phyloP scores from a whole-genome alignment of 1,140 invertebrate species.

The Trigoniulus corallinus region DNA sequence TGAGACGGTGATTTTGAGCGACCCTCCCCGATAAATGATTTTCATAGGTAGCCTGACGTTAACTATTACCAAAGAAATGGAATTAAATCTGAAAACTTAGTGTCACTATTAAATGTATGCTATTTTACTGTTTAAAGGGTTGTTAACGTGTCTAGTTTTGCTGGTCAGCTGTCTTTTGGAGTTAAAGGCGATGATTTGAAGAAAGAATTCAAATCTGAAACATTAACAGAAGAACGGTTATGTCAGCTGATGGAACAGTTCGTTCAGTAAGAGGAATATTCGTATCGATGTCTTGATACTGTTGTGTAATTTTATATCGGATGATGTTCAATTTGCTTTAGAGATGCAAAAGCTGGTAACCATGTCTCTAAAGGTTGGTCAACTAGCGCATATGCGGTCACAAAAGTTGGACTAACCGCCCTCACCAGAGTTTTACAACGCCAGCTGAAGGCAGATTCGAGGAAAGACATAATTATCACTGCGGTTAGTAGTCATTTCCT shows the following conservation, averaged over 20 bases:
- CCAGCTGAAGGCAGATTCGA: slow-evolving; percentile 33
- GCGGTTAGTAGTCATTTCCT: slow-evolving; percentile 29
- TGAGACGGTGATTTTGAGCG: too few species aligned
- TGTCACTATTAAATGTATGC: too few species aligned
- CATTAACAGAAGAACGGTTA: slow-evolving; percentile 37
- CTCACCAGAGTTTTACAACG: slow-evolving; percentile 44
- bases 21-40: too few species aligned
- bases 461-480: slow-evolving; percentile 43
- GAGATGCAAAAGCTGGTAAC: background rate
- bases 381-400: slow-evolving; percentile 40
- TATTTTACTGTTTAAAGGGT: slow-evolving; percentile 30
- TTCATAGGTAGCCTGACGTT: too few species aligned
- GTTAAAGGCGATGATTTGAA: slow-evolving; percentile 23
- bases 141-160: slow-evolving; percentile 52
- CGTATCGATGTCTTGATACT: slow-evolving; percentile 4
- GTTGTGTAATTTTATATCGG: background rate
- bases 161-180: slow-evolving; percentile 23
- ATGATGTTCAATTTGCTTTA: background rate
- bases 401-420: slow-evolving; percentile 45
- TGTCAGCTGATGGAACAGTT: slow-evolving; percentile 43
- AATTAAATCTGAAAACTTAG: too few species aligned
- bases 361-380: slow-evolving; percentile 4
- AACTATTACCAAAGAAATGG: too few species aligned
- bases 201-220: slow-evolving; percentile 31
- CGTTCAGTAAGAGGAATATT: slow-evolving; percentile 40